Evolutionary conservation across 2,888 invertebrate species (phyloP).

Genomic region (Tryphoninae sp.): DNA sequence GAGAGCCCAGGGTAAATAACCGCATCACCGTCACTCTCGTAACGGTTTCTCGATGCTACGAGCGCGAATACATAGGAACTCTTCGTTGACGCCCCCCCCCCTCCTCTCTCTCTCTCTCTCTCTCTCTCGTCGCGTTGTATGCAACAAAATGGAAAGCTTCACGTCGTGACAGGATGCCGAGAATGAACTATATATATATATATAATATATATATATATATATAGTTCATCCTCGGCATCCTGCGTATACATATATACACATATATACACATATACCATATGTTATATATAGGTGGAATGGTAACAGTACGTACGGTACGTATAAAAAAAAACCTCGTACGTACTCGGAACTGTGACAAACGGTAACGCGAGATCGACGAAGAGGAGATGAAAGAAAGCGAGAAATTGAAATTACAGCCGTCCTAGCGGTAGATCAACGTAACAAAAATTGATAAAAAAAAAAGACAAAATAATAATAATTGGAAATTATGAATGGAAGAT

Average conservation of each 20-base stretch:
- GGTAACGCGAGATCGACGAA: constrained; percentile 12
- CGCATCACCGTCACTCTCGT: constrained; percentile 55
- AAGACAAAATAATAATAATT: background rate
- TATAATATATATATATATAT: constrained; percentile 1
- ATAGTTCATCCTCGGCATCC: background rate
- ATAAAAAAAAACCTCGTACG: background rate
- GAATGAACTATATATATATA: constrained; percentile 21
- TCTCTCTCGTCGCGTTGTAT: constrained; percentile 12
- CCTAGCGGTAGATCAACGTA: background rate
- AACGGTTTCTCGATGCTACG: constrained; percentile 50
- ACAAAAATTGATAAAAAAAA: background rate
- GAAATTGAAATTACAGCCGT: background rate
- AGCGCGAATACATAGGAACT: background rate
- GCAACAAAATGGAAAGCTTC: constrained; percentile 59
- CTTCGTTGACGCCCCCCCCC: too few species aligned
- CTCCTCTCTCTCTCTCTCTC: too few species aligned
- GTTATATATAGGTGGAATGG: constrained; percentile 1
- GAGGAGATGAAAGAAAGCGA: constrained; percentile 13
- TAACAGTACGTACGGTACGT: constrained; percentile 33
- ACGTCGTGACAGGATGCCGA: constrained; percentile 49
- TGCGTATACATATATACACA: too few species aligned
- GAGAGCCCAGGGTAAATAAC: constrained; percentile 50
- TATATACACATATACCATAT: background rate
- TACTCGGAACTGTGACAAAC: constrained; percentile 46
- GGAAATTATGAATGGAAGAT: background rate